A percentile compares a stretch with the other conserved stretches of the same genome.
Evolutionary conservation across 2,888 invertebrate species (phyloP).

Genomic region (Monoplex corrugatus): DNA sequence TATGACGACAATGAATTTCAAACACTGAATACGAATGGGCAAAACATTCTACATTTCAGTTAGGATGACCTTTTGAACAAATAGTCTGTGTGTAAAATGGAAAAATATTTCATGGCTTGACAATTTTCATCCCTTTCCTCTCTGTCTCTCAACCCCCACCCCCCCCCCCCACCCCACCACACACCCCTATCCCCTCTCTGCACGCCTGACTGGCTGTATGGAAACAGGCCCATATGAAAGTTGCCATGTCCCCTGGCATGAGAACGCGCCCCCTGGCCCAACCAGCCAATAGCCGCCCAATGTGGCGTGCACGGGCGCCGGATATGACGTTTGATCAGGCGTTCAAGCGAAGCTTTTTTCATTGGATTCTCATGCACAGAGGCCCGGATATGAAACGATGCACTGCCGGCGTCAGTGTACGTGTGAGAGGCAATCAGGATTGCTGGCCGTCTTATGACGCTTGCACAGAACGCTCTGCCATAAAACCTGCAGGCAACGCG

Average conservation of each 20-base stretch:
- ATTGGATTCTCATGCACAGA: neutral
- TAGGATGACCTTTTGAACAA: no score
- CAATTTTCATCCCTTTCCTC: neutral
- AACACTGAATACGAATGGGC: no score
- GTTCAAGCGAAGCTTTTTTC: conserved; percentile 21
- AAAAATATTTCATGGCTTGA: neutral
- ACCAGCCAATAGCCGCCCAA: neutral
- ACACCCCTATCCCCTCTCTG: neutral
- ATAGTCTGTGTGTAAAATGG: no score
- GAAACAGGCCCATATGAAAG: neutral
- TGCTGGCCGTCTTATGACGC: neutral
- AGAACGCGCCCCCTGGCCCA: no score
- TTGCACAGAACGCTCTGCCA: no score
- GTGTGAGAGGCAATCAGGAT: neutral
- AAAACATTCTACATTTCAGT: no score
- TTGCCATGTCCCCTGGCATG: neutral
- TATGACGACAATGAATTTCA: no score
- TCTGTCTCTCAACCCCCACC: neutral
- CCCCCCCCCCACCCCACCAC: neutral
- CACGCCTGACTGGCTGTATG: neutral
- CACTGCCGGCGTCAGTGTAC: neutral
- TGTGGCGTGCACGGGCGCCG: neutral
- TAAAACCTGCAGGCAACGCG: no score
- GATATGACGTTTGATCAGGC: conserved; percentile 33
- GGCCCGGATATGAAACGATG: neutral